phyloP scores from a whole-genome alignment of 2,888 invertebrate genomes.

The Malachius bipustulatus region DNA sequence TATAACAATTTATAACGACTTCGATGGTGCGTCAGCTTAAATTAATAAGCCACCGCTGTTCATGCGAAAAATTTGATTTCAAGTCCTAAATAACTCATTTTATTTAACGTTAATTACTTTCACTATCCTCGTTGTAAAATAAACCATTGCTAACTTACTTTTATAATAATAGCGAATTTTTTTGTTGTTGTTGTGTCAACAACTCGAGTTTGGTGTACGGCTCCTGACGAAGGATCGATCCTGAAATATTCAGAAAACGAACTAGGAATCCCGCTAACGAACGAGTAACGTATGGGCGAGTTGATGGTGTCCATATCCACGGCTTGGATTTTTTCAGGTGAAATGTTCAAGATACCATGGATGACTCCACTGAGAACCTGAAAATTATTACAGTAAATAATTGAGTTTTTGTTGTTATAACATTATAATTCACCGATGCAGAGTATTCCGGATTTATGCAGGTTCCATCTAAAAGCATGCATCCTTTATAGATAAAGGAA shows the following conservation, averaged over 20 bases:
- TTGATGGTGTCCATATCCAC: slow-evolving; percentile 83
- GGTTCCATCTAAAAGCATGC: slow-evolving; percentile 66
- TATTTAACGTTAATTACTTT: too few species aligned
- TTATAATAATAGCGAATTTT: slow-evolving; percentile 69
- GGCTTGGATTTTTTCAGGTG: slow-evolving; percentile 81
- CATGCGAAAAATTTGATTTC: too few species aligned
- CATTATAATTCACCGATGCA: slow-evolving; percentile 52
- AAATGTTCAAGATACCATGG: slow-evolving; percentile 70
- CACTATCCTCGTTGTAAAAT: too few species aligned
- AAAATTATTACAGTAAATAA: slow-evolving; percentile 20
- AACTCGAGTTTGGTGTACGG: slow-evolving; percentile 66
- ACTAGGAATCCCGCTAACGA: slow-evolving; percentile 67
- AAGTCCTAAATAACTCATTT: too few species aligned
- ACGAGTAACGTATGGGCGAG: slow-evolving; percentile 69
- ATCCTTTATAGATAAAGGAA: slow-evolving; percentile 80
- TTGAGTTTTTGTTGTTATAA: background rate
- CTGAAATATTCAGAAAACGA: slow-evolving; percentile 71
- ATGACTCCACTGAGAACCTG: slow-evolving; percentile 72
- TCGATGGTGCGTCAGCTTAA: too few species aligned
- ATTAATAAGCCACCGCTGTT: too few species aligned
- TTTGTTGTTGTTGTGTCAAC: slow-evolving; percentile 70
- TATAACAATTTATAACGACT: too few species aligned
- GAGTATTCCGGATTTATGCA: slow-evolving; percentile 83
- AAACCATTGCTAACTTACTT: too few species aligned
- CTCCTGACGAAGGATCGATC: slow-evolving; percentile 68